Base-by-base conservation (phyloP, 2,113 vertebrate genomes). In the Eonycteris spelaea region DNA sequence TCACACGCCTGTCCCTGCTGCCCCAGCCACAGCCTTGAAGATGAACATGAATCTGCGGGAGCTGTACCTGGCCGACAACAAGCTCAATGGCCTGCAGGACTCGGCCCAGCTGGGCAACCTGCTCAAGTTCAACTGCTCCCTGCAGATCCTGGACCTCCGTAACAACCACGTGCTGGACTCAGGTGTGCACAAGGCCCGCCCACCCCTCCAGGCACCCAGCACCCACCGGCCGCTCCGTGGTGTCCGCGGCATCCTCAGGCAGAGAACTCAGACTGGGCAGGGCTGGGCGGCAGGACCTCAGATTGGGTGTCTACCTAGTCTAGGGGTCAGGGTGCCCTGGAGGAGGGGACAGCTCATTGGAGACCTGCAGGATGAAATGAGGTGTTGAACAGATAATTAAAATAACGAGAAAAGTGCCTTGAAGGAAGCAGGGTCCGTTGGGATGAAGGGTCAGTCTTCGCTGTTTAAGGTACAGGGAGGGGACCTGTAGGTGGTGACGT, bases 151-250 rank as follows among this genome's bases (percentile, higher is more conserved):
- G 21, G 99, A 99, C 98, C 98, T 99, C 82, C 98, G 99, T 16
- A 99, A 99, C 98, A 99, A 99, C 97, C 99, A 99, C 59, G 98
- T 99, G 97, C 98, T 99, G 16, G 99, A 99, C 97, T 99, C 99
- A 6, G 99, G 99, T 99, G 97, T 24, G 90, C 57, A 33, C 0
- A 1, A 3, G 40, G 2, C 0, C 8, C 11, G 3, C 12, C 30
- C 28, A 11, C 1, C 35, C 84, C 28, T n/a, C 33, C 57, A 3
- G 4, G n/a, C 33, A 0, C 71, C 26, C 2, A 13, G 65, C 15
- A 6, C 79, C 63, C 33, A 2, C 67, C 2, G 7, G 35, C 33
- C 1, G 26, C 59, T 65, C 5, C 4, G 0, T 13, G 48, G 28
- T 78, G 71, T 77, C 22, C 21, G 63, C 65, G 18, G 21, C 21